These are phyloP conservation scores for Galerucella nymphaeae DNA, from an alignment of 2,888 invertebrate genomes.

Conservation along the genomic window DNA sequence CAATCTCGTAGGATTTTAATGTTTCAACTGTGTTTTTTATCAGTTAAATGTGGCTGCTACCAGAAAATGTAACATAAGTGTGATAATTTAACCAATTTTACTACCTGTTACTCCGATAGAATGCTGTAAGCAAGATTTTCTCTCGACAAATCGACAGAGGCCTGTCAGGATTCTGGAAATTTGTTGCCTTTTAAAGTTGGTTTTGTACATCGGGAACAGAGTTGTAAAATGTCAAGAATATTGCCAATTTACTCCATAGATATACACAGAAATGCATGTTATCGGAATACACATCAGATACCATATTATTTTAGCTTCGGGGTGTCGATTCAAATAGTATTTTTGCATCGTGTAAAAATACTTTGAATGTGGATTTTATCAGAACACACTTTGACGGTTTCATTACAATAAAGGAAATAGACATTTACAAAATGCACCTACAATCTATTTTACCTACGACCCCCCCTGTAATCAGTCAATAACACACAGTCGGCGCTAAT, in stretches of 20 bases:
- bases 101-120: neutral
- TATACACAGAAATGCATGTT: constrained; percentile 1
- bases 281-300: constrained; percentile 4
- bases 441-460: no score
- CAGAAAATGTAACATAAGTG: neutral
- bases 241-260: constrained; percentile 13
- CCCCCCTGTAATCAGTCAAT: no score
- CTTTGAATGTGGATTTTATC: neutral
- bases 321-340: neutral
- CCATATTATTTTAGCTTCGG: neutral
- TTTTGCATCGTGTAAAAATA: neutral
- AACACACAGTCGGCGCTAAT: no score
- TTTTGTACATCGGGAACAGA: neutral
- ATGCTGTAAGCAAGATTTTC: constrained; percentile 1
- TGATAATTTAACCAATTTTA: neutral
- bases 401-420: no score
- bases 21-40: neutral
- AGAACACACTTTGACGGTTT: neutral
- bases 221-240: constrained; percentile 11
- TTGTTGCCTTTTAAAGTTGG: neutral
- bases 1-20: neutral
- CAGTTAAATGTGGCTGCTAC: neutral
- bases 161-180: constrained; percentile 2
- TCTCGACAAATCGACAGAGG: constrained; percentile 3
- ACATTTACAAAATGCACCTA: no score